A percentile compares a stretch with the other conserved stretches of the same genome.
These are phyloP conservation scores for Thunnus albacares DNA, from an alignment of 2,797 vertebrate genomes.

Conservation along the genomic window DNA sequence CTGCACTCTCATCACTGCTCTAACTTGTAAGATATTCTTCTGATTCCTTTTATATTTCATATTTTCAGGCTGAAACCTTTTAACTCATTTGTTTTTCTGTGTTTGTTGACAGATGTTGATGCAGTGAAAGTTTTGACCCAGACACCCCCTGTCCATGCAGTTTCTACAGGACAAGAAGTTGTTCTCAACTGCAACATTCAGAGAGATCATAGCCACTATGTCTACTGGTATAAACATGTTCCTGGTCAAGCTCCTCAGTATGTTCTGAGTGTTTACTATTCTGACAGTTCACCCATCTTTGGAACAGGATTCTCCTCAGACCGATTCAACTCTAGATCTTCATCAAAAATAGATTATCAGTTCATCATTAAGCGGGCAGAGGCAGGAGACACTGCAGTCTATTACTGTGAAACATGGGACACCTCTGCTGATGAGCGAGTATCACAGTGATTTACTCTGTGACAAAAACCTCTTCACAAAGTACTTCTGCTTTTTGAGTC, in stretches of 20 bases:
- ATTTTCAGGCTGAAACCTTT: slow-evolving; percentile 13
- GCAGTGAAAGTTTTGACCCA: too few species aligned
- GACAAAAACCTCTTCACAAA: slow-evolving; percentile 61
- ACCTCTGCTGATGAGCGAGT: accelerated
- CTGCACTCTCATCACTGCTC: too few species aligned
- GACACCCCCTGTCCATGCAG: too few species aligned
- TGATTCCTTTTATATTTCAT: not conserved
- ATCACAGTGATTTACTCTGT: slow-evolving; percentile 63
- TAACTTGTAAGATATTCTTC: not conserved
- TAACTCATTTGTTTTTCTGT: too few species aligned
- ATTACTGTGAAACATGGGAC: slow-evolving; percentile 42
- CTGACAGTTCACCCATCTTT: accelerated
- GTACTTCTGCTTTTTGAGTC: slow-evolving; percentile 48
- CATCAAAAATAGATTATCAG: slow-evolving; percentile 48
- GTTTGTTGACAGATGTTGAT: too few species aligned
- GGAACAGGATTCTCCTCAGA: slow-evolving; percentile 48
- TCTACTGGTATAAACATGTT: slow-evolving; percentile 49
- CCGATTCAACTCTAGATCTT: slow-evolving; percentile 38
- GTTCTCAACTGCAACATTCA: slow-evolving; percentile 52
- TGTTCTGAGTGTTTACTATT: accelerated
- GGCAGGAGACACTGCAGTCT: slow-evolving; percentile 56
- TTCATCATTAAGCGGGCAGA: slow-evolving; percentile 55
- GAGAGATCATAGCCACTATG: accelerated
- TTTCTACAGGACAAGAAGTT: too few species aligned
- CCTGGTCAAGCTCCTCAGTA: slow-evolving; percentile 51